Evolutionary conservation across 2,797 vertebrate genomes (phyloP).

Genomic region (Onychomys leucogaster): DNA sequence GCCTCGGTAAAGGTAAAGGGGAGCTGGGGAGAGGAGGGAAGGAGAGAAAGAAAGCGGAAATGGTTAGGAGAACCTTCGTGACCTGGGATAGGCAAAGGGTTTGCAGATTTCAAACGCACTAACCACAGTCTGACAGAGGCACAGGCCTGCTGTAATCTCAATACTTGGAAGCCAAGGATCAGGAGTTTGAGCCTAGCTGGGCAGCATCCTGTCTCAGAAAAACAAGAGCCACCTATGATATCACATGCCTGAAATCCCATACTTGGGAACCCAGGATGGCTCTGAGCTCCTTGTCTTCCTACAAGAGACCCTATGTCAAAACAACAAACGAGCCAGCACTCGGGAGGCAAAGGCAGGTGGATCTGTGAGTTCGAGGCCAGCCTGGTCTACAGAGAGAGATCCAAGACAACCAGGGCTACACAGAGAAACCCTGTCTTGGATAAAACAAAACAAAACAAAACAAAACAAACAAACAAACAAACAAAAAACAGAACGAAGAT

Average conservation of each 20-base stretch:
- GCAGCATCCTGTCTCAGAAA: background rate
- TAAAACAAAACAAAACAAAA: background rate
- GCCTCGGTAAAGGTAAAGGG: background rate
- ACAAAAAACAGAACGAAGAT: background rate
- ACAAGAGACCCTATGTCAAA: background rate
- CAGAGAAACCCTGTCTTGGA: background rate
- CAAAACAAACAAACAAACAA: too few species aligned
- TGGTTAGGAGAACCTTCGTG: background rate
- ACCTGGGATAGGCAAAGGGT: background rate
- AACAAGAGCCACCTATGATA: background rate
- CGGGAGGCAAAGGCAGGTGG: background rate
- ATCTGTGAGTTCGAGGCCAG: background rate
- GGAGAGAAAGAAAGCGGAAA: background rate
- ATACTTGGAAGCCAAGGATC: background rate
- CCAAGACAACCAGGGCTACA: background rate
- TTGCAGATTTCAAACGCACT: background rate
- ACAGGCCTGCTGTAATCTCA: background rate
- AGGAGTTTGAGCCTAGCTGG: background rate
- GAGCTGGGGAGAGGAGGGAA: background rate
- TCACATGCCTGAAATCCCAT: background rate
- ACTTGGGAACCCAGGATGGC: background rate
- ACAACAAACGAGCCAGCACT: background rate
- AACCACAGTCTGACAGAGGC: background rate
- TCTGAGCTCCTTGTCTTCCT: background rate
- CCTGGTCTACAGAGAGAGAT: too few species aligned